Conservation (phyloP, 1,140 invertebrate species). For the Goniozus legneri region DNA sequence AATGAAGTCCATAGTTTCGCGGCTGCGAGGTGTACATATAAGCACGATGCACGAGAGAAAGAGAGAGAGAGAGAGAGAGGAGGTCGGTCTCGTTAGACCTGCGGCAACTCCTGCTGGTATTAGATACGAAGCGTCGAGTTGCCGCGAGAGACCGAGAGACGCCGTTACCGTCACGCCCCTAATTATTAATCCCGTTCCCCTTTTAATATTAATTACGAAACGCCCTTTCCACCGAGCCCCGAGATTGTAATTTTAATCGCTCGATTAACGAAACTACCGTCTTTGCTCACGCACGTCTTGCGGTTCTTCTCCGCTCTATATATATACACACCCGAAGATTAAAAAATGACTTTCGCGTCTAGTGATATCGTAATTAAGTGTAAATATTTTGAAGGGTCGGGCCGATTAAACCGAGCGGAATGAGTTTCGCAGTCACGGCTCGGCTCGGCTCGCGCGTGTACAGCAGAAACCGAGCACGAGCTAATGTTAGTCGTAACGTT, state of each 20-base stretch:
- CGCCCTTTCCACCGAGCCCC: background rate
- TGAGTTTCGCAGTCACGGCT: no score
- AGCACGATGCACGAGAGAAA: no score
- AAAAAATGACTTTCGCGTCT: no score
- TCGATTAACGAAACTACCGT: conserved; percentile 24
- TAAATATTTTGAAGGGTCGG: no score
- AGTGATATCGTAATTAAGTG: no score
- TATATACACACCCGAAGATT: conserved; percentile 8
- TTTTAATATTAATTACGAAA: conserved; percentile 25
- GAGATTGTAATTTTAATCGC: conserved; percentile 28
- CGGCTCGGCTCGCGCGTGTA: no score
- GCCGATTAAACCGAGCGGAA: no score
- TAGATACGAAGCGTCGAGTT: background rate
- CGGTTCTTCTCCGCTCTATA: conserved; percentile 4
- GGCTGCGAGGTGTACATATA: no score
- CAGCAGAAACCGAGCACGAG: conserved; percentile 12
- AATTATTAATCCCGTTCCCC: conserved; percentile 25
- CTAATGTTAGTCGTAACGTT: conserved; percentile 32
- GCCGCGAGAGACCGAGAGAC: background rate
- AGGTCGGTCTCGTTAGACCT: background rate
- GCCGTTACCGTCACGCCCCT: conserved; percentile 9
- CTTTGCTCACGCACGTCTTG: no score
- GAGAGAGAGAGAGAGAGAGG: conserved; percentile 1
- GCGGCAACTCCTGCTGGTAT: no score
- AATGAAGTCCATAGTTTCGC: conserved; percentile 15